Percentiles rank a stretch among this genome's conserved stretches.
phyloP scores from a whole-genome alignment of 2,797 vertebrate species.

The Epinephelus awoara region DNA sequence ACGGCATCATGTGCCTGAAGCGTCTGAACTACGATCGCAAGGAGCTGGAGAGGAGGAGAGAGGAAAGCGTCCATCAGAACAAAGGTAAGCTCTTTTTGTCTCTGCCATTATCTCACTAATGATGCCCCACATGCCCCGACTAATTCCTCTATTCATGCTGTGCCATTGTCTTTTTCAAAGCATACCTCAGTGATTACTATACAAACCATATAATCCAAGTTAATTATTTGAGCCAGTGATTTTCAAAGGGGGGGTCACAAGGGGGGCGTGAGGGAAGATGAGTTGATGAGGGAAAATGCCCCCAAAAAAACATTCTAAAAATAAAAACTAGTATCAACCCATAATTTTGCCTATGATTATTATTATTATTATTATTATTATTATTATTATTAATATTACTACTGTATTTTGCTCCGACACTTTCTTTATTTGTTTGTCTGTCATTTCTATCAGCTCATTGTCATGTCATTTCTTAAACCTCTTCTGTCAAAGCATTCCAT shows the following conservation, averaged over 20 bases:
- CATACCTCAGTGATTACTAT: conserved; percentile 14
- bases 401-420: not conserved
- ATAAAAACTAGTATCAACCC: not conserved
- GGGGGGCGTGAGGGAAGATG: no score
- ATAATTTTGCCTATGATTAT: not conserved
- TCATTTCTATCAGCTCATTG: no score
- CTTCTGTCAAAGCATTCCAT: no score
- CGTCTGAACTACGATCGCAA: conserved; percentile 95
- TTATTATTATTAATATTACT: not conserved
- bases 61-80: conserved; percentile 91
- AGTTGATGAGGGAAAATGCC: no score
- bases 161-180: conserved; percentile 13
- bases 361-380: not conserved
- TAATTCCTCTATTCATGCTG: conserved; percentile 21
- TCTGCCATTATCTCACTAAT: conserved; percentile 20
- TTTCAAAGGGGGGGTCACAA: no score
- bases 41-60: conserved; percentile 92
- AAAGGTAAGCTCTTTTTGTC: conserved; percentile 84
- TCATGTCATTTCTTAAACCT: no score
- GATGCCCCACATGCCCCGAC: conserved; percentile 1
- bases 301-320: no score
- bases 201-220: not conserved
- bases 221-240: not conserved
- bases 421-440: not conserved
- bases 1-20: conserved; percentile 96